Percentiles rank a stretch among this genome's conserved stretches.
These are phyloP conservation scores for Chaetophractus vellerosus DNA, from an alignment of 2,797 vertebrate species.

Conservation along the genomic window DNA sequence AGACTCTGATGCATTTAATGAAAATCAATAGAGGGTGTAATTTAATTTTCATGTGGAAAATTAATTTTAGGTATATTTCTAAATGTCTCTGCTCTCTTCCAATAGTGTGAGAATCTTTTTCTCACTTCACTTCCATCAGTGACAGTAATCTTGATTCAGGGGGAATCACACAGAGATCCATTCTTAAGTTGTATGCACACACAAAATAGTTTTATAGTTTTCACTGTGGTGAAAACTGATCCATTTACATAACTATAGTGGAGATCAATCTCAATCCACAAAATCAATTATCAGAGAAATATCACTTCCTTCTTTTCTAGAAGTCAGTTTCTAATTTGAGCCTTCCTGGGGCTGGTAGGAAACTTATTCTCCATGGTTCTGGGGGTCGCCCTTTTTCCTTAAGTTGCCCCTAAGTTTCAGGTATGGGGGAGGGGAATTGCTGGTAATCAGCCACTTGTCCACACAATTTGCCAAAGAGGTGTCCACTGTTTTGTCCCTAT, in stretches of 20 bases:
- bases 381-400: not conserved
- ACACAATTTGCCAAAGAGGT: not conserved
- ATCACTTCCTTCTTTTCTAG: not conserved
- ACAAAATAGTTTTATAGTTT: not conserved
- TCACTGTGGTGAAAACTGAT: not conserved
- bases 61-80: slow-evolving; percentile 29
- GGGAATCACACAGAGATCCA: not conserved
- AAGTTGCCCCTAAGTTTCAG: not conserved
- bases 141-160: not conserved
- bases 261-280: not conserved
- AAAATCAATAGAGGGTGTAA: not conserved
- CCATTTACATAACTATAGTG: not conserved
- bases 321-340: slow-evolving; percentile 8
- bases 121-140: not conserved
- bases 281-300: not conserved
- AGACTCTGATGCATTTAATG: not conserved
- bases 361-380: not conserved
- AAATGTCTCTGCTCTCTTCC: not conserved
- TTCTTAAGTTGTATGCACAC: not conserved
- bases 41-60: not conserved
- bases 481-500: not conserved
- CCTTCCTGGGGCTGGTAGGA: not conserved
- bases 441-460: not conserved
- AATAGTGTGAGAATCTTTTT: not conserved
- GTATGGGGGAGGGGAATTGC: not conserved